Percentiles rank a stretch among this genome's conserved stretches.
phyloP scores from a whole-genome alignment of 1,140 invertebrate genomes.

The Drosophila tropicalis region DNA sequence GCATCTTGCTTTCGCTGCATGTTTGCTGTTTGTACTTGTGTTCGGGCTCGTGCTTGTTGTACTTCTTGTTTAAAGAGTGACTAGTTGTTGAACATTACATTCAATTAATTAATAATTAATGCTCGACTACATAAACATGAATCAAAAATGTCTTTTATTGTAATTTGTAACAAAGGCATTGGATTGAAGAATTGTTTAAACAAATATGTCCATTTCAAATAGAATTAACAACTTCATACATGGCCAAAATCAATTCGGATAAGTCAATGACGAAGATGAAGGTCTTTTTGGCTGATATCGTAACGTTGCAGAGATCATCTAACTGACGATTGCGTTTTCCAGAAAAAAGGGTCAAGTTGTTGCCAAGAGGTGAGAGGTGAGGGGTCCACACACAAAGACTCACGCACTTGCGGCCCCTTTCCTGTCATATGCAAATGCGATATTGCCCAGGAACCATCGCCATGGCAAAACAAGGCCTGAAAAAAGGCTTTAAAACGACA shows the following conservation, averaged over 20 bases:
- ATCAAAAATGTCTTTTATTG: neutral
- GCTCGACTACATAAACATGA: no score
- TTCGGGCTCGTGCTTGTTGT: neutral
- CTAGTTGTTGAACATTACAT: neutral
- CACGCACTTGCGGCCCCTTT: constrained; percentile 13
- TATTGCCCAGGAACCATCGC: constrained; percentile 16
- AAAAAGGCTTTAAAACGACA: constrained; percentile 37
- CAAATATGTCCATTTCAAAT: no score
- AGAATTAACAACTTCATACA: no score
- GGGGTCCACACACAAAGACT: neutral
- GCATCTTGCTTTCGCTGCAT: neutral
- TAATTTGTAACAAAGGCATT: no score
- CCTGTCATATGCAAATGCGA: constrained; percentile 48
- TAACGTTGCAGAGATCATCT: neutral
- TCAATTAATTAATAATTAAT: constrained; percentile 1
- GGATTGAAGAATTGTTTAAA: neutral
- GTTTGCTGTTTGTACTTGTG: neutral
- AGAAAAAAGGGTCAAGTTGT: neutral
- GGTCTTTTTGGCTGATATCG: no score
- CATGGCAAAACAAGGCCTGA: constrained; percentile 11
- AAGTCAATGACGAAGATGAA: neutral
- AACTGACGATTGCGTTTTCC: neutral
- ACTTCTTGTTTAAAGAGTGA: neutral
- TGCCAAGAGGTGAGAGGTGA: no score
- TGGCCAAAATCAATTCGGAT: no score